Evolutionary conservation across 2,113 vertebrate genomes (phyloP), one percentile per base, ranked within the genome.

Genomic region (Dasyornis broadbenti): DNA sequence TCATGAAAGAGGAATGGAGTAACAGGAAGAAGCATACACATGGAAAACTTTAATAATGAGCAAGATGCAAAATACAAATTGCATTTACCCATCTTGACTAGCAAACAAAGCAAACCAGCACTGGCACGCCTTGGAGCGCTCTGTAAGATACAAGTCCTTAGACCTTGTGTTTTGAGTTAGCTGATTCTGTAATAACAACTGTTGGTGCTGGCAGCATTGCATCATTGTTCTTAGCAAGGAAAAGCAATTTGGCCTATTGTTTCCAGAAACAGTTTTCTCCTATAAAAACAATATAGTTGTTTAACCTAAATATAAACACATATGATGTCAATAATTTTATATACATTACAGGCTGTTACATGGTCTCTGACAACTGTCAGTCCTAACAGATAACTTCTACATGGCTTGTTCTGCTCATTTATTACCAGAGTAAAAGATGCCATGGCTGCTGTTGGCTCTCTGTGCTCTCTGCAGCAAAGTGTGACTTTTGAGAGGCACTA

Each of bases 251-350:
- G 59, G 60, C 28, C 93, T 96, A 93, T 96, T 97, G 93, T 95
- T 97, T 95, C 82, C 90, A 96, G 88, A 94, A 93, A 94, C 37
- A 78, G 72, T 95, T 93, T 96, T 96, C 88, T 71, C 63, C 78
- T 84, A 75, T 90, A 92, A 86, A 94, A 95, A 86, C 71, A 81
- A 93, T 93, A 75, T 45, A 47, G 44, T 71, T 93, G 75, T 78
- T 95, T 93, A 94, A 94, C 76, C 79, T 93, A 96, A 96, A 95
- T 94, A 96, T 83, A 96, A 96, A 94, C 92, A 93, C 79, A 93
- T 71, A 86, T 33, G 76, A 81, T 90, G 71, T 47, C 54, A 90
- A 89, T 94, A 90, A 96, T 86, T 81, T 78, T 78, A 78, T 92
- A 96, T 90, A 75, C 31, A 53, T 94, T 90, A 68, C 76, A 89